Evolutionary conservation across 2,797 vertebrate species (phyloP).

Genomic region (Chaunax sp.): DNA sequence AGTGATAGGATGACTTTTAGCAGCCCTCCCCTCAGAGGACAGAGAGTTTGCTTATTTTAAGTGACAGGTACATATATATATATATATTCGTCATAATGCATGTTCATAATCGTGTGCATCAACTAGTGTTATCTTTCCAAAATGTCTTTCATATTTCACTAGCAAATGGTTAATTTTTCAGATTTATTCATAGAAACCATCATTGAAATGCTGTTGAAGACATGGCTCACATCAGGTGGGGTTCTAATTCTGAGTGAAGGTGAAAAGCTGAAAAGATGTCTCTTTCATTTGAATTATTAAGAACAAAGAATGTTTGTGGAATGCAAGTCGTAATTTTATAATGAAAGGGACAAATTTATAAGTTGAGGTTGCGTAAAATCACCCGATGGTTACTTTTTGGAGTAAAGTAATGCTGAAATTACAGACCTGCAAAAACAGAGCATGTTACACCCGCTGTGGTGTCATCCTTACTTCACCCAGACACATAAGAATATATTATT

Average conservation of each 20-base stretch:
- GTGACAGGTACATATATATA: not conserved
- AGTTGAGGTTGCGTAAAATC: too few relatives aligned
- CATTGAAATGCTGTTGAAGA: slow-evolving; percentile 31
- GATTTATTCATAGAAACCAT: not conserved
- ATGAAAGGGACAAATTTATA: too few relatives aligned
- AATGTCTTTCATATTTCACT: not conserved
- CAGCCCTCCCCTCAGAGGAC: slow-evolving; percentile 42
- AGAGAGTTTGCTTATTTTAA: slow-evolving; percentile 32
- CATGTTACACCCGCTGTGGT: too few relatives aligned
- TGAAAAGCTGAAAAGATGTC: too few relatives aligned
- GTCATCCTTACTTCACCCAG: not conserved
- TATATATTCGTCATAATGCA: not conserved
- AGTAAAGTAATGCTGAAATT: not conserved
- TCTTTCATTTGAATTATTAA: too few relatives aligned
- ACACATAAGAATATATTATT: not conserved
- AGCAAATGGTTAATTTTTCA: slow-evolving; percentile 9
- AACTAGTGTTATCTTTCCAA: not conserved
- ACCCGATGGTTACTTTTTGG: too few relatives aligned
- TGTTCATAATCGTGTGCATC: slow-evolving; percentile 13
- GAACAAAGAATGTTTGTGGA: too few relatives aligned
- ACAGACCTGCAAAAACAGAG: not conserved
- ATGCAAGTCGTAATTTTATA: too few relatives aligned
- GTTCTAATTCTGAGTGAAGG: too few relatives aligned
- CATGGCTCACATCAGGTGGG: too few relatives aligned
- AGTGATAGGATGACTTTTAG: slow-evolving; percentile 51